Evolutionary conservation across 2,113 vertebrate genomes (phyloP).

Genomic region (Geococcyx californianus): DNA sequence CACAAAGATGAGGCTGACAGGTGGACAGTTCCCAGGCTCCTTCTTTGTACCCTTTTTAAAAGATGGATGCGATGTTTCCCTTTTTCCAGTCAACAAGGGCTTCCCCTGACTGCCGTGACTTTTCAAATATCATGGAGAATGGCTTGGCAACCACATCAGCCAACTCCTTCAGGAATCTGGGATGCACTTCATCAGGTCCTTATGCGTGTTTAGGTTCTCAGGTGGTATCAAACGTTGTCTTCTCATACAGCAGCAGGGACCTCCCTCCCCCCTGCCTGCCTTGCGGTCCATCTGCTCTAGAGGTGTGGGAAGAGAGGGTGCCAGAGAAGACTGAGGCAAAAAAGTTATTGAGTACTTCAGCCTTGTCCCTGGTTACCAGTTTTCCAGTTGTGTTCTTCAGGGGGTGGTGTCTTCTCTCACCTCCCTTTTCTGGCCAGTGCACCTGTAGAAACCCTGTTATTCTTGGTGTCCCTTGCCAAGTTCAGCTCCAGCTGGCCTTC

Average conservation of each 20-base stretch:
- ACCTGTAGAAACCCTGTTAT: not conserved
- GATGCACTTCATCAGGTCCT: not conserved
- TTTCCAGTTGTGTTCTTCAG: not conserved
- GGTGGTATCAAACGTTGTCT: not conserved
- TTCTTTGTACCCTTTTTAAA: too few species aligned
- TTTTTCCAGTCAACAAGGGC: not conserved
- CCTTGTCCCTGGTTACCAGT: accelerated
- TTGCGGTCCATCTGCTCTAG: not conserved
- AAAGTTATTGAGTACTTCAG: not conserved
- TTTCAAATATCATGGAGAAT: not conserved
- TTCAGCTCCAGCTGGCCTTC: not conserved
- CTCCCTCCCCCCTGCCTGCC: not conserved
- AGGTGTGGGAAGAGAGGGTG: not conserved
- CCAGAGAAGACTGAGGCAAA: not conserved
- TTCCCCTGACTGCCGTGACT: not conserved
- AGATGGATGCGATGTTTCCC: not conserved
- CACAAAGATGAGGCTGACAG: too few species aligned
- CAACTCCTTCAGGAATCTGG: not conserved
- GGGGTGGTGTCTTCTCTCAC: not conserved
- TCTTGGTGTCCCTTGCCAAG: not conserved
- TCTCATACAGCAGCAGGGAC: not conserved
- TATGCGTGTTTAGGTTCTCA: not conserved
- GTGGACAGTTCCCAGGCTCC: too few species aligned
- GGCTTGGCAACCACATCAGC: not conserved
- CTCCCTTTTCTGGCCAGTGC: not conserved